Base-by-base conservation (phyloP, 64 coral and sea anemone genomes). In the Dendrophyllia cribrosa region DNA sequence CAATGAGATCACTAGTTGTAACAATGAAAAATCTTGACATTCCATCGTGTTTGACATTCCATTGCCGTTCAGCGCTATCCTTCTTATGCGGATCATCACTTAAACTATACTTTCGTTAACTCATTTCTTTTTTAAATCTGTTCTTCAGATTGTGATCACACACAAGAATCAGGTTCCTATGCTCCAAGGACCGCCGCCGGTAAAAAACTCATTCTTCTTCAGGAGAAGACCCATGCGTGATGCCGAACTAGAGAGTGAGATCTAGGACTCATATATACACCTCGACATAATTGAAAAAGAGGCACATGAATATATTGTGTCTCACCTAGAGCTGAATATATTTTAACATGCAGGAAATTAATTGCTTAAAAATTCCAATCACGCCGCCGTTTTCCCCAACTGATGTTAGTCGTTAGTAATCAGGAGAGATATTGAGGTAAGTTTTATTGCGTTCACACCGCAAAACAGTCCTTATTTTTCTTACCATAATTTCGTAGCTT, bases 121-220 rank as follows among this genome's bases (percentile, higher is more conserved):
- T 34, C 24, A 4, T 66, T 51, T 20, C 7, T 63, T 17, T 16
- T 16, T 50, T n/a, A 4, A 17, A n/a, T 44, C 34, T 23, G 25
- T 88, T 76, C 16, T 25, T 67, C 55, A 99, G 97, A 99, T 99
- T 51, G 76, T 66, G 20, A 96, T 99, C 68, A 91, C 91, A 7
- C 97, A 99, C 85, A 93, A 96, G 47, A 99, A 99, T 83, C 94
- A 96, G 88, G 97, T 99, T 15, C 97, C 97, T 3, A 99, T 99
- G 97, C 85, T 99, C 9, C 97, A 99, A 92, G 97, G 97, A 4
- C 94, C 97, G 21, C 97, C 94, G 7, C 97, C 94, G 9, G 88
- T 86, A 6, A 99, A 99, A 67, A 93, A 87, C 68, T 89, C 92
- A 5, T 99, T 99, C 88, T 99, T 99, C 88, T 99, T 96, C n/a